Evolutionary conservation across 2,888 invertebrate genomes (phyloP).

Genomic region (Ceramica pisi): DNA sequence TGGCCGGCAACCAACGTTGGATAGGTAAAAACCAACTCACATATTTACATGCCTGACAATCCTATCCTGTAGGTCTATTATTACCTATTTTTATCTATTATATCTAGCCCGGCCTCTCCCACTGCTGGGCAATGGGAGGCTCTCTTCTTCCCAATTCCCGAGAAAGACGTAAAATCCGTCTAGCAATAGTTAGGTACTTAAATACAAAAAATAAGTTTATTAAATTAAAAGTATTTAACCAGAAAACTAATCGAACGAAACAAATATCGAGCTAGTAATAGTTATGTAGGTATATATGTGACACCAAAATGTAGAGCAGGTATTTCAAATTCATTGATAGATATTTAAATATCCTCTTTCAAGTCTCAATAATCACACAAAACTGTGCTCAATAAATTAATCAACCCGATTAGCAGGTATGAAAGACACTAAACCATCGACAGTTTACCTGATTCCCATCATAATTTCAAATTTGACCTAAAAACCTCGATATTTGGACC

Average conservation of each 20-base stretch:
- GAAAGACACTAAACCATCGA: background rate
- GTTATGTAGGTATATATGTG: background rate
- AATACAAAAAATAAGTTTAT: no score
- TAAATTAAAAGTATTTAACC: background rate
- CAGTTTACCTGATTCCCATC: slow-evolving; percentile 24
- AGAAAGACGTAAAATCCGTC: no score
- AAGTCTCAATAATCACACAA: background rate
- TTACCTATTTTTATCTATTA: no score
- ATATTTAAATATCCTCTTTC: background rate
- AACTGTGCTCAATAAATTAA: background rate
- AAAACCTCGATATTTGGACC: slow-evolving; percentile 15
- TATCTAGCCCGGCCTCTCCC: no score
- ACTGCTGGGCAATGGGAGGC: no score
- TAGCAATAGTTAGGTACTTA: no score
- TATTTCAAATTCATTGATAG: background rate
- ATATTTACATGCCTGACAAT: no score
- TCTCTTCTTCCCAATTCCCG: no score
- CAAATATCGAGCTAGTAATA: background rate
- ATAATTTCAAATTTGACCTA: slow-evolving; percentile 32
- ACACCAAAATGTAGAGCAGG: background rate
- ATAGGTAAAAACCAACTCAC: background rate
- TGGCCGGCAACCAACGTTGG: background rate
- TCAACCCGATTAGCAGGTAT: background rate
- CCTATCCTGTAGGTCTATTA: no score
- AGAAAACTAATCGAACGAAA: background rate